Conservation (phyloP, 2,888 invertebrate species). For the Habrosyne pyritoides region DNA sequence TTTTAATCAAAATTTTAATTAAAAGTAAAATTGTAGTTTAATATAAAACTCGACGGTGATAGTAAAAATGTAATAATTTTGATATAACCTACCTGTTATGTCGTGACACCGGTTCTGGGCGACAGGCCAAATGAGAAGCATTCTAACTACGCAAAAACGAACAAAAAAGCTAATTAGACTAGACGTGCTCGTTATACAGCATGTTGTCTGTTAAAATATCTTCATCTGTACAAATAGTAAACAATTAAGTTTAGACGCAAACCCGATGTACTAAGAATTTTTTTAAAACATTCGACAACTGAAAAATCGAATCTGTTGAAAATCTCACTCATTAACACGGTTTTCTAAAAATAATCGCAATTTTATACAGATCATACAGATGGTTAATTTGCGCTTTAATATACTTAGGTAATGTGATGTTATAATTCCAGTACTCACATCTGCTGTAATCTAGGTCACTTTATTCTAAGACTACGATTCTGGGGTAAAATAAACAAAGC, state of each 20-base stretch:
- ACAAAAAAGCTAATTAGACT: slow-evolving; percentile 14
- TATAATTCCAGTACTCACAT: not conserved
- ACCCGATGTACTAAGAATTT: too few species aligned
- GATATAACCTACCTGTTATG: slow-evolving; percentile 15
- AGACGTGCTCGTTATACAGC: not conserved
- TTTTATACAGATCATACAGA: too few species aligned
- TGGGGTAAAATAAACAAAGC: not conserved
- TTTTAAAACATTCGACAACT: too few species aligned
- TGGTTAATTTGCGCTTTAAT: too few species aligned
- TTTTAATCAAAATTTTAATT: too few species aligned
- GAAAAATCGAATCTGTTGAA: too few species aligned
- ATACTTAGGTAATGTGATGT: too few species aligned
- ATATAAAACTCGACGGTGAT: not conserved
- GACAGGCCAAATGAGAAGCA: slow-evolving; percentile 36
- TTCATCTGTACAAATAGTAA: not conserved
- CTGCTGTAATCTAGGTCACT: not conserved
- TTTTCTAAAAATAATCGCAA: too few species aligned
- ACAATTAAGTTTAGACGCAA: not conserved
- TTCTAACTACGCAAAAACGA: slow-evolving; percentile 39
- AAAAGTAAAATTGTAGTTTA: too few species aligned
- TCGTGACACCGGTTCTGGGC: slow-evolving; percentile 33
- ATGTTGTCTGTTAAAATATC: slow-evolving; percentile 5
- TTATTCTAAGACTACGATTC: not conserved
- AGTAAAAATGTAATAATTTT: not conserved
- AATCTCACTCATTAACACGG: too few species aligned